Percentiles rank a stretch among this genome's conserved stretches.
These are phyloP conservation scores for Latrodectus geometricus DNA, from an alignment of 1,140 invertebrate genomes.

Conservation along the genomic window DNA sequence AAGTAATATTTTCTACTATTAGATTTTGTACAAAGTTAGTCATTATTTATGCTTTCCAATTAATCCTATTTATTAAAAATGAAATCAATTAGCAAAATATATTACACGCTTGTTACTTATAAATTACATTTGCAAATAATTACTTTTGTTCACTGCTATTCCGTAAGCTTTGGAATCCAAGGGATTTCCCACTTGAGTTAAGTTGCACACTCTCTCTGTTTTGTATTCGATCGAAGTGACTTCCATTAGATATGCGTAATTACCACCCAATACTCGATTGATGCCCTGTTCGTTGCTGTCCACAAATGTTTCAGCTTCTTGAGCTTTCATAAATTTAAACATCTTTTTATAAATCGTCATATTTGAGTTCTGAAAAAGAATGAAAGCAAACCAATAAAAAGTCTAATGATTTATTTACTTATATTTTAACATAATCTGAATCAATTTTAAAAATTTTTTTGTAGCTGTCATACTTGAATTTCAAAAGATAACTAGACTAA, in stretches of 20 bases:
- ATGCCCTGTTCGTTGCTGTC: constrained; percentile 85
- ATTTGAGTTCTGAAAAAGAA: constrained; percentile 67
- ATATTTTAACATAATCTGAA: not conserved
- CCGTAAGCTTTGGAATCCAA: constrained; percentile 73
- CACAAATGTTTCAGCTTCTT: constrained; percentile 83
- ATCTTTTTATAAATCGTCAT: constrained; percentile 64
- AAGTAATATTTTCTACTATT: too few species aligned
- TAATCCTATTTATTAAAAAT: not conserved
- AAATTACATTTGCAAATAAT: not conserved
- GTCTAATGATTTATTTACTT: not conserved
- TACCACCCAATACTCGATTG: constrained; percentile 79
- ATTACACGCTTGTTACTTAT: too few species aligned
- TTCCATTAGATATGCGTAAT: constrained; percentile 86
- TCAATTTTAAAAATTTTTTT: too few species aligned
- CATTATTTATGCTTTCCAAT: not conserved
- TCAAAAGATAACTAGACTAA: too few species aligned
- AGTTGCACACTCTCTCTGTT: constrained; percentile 79
- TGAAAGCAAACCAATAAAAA: not conserved
- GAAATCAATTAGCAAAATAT: not conserved
- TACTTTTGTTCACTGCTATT: constrained; percentile 66
- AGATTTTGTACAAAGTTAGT: not conserved
- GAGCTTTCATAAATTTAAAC: constrained; percentile 64
- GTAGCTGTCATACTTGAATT: too few species aligned
- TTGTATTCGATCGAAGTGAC: constrained; percentile 84
- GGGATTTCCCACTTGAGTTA: constrained; percentile 81